A percentile compares a stretch with the other conserved stretches of the same genome.
phyloP scores from a whole-genome alignment of 2,113 vertebrate species.

The Cryptotis parvus region DNA sequence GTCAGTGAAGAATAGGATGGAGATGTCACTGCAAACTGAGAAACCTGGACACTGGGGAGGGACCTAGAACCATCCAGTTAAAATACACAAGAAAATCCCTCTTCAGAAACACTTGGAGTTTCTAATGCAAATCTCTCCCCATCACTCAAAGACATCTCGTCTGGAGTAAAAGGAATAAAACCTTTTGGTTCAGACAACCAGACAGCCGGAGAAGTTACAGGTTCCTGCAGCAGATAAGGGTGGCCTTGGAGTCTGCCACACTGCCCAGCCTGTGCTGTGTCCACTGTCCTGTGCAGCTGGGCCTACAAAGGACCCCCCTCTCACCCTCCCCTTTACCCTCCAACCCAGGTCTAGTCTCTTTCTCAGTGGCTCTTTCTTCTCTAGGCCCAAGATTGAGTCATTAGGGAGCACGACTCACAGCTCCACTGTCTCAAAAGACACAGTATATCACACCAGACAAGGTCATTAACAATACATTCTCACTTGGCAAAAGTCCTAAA shows the following conservation, averaged over 20 bases:
- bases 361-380: not conserved
- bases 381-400: slow-evolving; percentile 39
- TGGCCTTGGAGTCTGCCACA: not conserved
- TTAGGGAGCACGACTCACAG: slow-evolving; percentile 30
- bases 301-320: not conserved
- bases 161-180: not conserved
- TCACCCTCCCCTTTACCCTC: too few relatives aligned
- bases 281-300: accelerated
- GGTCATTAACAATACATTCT: slow-evolving; percentile 73
- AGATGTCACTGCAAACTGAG: too few relatives aligned
- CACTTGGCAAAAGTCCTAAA: slow-evolving; percentile 73
- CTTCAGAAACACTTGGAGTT: too few relatives aligned
- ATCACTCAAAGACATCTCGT: too few relatives aligned
- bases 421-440: slow-evolving; percentile 17
- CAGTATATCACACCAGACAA: slow-evolving; percentile 60
- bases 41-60: too few relatives aligned
- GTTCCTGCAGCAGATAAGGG: not conserved
- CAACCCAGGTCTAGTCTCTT: not conserved
- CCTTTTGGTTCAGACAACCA: accelerated
- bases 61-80: too few relatives aligned
- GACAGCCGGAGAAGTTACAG: not conserved
- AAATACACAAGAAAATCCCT: too few relatives aligned
- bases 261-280: not conserved
- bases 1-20: too few relatives aligned
- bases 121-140: too few relatives aligned